phyloP scores from a whole-genome alignment of 2,797 vertebrate genomes.

The Falco naumanni region DNA sequence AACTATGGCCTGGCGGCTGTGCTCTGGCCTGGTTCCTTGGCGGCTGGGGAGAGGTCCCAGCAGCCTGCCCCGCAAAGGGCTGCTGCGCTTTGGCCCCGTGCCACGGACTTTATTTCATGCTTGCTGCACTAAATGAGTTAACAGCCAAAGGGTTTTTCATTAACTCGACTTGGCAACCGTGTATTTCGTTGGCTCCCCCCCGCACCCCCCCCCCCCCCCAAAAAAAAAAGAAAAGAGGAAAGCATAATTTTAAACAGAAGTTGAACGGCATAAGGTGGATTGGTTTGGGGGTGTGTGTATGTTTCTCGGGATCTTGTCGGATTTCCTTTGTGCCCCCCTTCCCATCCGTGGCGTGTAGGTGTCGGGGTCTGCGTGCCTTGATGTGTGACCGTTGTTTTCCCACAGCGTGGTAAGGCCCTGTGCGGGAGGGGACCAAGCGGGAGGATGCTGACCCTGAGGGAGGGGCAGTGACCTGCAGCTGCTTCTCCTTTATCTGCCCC shows the following conservation, averaged over 20 bases:
- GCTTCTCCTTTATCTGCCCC: not conserved
- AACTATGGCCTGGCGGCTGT: not conserved
- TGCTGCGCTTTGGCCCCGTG: constrained; percentile 42
- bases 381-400: not conserved
- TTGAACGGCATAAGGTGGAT: not conserved
- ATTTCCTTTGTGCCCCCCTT: not conserved
- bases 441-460: not conserved
- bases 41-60: not conserved
- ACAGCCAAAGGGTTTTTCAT: constrained; percentile 72
- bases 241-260: not conserved
- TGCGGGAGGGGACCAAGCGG: not conserved
- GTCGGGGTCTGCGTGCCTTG: fast-evolving
- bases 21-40: not conserved
- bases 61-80: constrained; percentile 23
- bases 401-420: fast-evolving
- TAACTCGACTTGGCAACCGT: constrained; percentile 69
- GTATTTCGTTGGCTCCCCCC: not conserved
- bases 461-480: not conserved
- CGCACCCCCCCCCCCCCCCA: fast-evolving
- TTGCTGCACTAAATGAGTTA: constrained; percentile 73
- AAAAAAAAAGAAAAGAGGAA: too few relatives aligned
- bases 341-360: fast-evolving
- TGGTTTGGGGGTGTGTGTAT: not conserved
- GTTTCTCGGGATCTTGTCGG: not conserved
- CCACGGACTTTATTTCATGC: constrained; percentile 68